phyloP scores from a whole-genome alignment of 2,888 invertebrate genomes.

The Leptinotarsa haldemani region DNA sequence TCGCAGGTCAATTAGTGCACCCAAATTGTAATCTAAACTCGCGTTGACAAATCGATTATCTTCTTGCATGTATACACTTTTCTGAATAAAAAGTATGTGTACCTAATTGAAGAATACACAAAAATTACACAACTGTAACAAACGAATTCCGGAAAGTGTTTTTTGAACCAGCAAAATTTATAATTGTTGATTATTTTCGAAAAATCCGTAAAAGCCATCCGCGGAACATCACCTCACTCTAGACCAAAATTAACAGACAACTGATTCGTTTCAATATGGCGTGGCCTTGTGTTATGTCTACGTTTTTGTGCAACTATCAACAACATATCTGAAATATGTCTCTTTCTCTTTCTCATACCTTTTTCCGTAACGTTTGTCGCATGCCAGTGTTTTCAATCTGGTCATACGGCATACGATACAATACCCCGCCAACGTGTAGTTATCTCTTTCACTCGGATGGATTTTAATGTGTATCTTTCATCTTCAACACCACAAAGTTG shows the following conservation, averaged over 20 bases:
- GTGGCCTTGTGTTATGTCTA: constrained; percentile 66
- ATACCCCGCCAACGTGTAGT: constrained; percentile 46
- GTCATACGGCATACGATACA: constrained; percentile 55
- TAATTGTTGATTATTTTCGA: constrained; percentile 41
- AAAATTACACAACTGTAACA: constrained; percentile 22
- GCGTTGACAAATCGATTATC: constrained; percentile 71
- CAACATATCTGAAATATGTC: constrained; percentile 42
- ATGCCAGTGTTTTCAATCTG: constrained; percentile 50
- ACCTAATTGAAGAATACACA: constrained; percentile 27
- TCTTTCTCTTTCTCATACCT: constrained; percentile 35
- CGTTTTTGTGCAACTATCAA: constrained; percentile 39
- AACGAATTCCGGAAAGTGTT: not conserved
- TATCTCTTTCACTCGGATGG: constrained; percentile 49
- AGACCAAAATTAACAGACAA: constrained; percentile 70
- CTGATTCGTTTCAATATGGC: constrained; percentile 73
- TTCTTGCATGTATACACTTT: constrained; percentile 60
- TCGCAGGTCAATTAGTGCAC: constrained; percentile 68
- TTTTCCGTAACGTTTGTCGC: constrained; percentile 43
- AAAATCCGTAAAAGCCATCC: constrained; percentile 59
- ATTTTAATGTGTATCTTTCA: constrained; percentile 46
- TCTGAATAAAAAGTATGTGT: constrained; percentile 45
- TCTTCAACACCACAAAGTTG: constrained; percentile 38
- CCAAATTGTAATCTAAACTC: constrained; percentile 69
- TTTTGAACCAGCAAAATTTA: not conserved
- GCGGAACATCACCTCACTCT: constrained; percentile 62